Percentiles rank a stretch among this genome's conserved stretches.
Evolutionary conservation across 2,888 invertebrate species (phyloP).

Genomic region (Orthosia gothica): DNA sequence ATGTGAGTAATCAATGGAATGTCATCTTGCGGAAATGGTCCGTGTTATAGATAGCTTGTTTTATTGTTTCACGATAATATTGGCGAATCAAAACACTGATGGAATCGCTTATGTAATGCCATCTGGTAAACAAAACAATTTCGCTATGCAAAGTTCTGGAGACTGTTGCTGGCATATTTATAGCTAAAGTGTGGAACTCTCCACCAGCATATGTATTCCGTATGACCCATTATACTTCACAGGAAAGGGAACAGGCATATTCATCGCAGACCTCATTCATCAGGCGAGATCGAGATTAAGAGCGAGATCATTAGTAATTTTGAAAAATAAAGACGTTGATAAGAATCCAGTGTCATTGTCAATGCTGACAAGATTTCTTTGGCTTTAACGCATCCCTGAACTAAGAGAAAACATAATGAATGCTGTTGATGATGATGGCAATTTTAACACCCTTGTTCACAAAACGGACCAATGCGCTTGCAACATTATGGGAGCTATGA

Average conservation of each 20-base stretch:
- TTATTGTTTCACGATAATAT: slow-evolving; percentile 29
- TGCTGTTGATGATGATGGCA: neutral
- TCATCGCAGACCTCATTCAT: too few species aligned
- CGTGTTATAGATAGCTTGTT: neutral
- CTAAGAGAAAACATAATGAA: neutral
- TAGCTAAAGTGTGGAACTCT: too few species aligned
- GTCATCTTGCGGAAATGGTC: slow-evolving; percentile 23
- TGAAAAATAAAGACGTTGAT: too few species aligned
- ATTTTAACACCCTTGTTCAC: neutral
- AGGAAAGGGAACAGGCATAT: too few species aligned
- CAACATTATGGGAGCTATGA: slow-evolving; percentile 17
- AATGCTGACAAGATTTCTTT: too few species aligned
- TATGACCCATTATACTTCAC: too few species aligned
- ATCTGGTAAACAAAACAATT: neutral
- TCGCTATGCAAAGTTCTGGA: neutral
- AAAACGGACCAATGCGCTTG: slow-evolving; percentile 3
- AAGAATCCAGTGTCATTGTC: too few species aligned
- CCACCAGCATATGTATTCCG: too few species aligned
- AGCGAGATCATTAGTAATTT: too few species aligned
- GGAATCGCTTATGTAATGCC: neutral
- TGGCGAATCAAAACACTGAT: slow-evolving; percentile 15
- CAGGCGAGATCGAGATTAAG: too few species aligned
- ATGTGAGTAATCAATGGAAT: slow-evolving; percentile 28
- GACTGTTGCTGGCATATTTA: neutral
- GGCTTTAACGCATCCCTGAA: neutral